A percentile compares a stretch with the other conserved stretches of the same genome.
These are phyloP conservation scores for Saccopteryx leptura DNA, from an alignment of 2,113 vertebrate species.

Conservation along the genomic window DNA sequence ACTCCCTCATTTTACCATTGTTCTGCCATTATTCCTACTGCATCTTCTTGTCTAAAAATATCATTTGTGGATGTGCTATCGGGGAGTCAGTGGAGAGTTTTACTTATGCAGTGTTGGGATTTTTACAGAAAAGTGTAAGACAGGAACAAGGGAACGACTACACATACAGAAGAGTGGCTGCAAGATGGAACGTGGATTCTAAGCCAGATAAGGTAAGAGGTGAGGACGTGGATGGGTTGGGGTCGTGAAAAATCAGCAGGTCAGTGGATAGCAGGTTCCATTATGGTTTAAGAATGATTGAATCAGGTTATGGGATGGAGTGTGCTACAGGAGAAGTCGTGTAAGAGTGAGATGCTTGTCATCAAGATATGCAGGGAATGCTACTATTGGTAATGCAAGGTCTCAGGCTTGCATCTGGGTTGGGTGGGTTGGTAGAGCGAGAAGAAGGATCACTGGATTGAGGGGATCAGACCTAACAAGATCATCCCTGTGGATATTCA, in stretches of 20 bases:
- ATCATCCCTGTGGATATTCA: not conserved
- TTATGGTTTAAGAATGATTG: not conserved
- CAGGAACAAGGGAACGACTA: not conserved
- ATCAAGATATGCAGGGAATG: not conserved
- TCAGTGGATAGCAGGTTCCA: not conserved
- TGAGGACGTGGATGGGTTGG: not conserved
- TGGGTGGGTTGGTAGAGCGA: not conserved
- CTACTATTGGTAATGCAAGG: not conserved
- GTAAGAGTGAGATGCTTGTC: not conserved
- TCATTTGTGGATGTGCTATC: not conserved
- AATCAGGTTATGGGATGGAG: not conserved
- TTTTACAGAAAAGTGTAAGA: not conserved
- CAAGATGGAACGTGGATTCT: not conserved
- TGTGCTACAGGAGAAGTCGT: not conserved
- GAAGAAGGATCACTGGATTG: not conserved
- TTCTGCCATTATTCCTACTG: not conserved
- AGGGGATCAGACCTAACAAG: not conserved
- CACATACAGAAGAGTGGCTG: not conserved
- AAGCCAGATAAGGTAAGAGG: not conserved
- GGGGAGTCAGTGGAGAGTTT: not conserved
- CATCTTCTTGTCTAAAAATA: not conserved
- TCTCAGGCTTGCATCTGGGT: not conserved
- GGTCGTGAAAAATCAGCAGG: not conserved
- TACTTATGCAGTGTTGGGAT: not conserved
- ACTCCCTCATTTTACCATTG: not conserved